These are phyloP conservation scores for Calyptomena viridis DNA, from an alignment of 2,113 vertebrate genomes.

Conservation along the genomic window DNA sequence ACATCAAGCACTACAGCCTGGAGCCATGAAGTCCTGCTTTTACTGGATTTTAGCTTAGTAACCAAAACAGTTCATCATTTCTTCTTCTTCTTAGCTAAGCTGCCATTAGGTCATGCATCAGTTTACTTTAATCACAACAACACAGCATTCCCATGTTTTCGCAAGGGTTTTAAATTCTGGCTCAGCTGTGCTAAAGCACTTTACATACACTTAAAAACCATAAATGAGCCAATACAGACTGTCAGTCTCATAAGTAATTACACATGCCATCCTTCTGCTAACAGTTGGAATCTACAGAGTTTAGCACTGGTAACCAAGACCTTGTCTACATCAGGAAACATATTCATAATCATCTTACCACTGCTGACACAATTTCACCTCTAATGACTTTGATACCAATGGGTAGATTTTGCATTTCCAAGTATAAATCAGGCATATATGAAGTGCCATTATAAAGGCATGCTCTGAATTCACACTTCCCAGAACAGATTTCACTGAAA, in stretches of 20 bases:
- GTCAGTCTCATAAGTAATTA: neutral
- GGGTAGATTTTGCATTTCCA: neutral
- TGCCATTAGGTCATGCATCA: neutral
- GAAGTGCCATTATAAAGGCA: neutral
- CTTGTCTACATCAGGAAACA: neutral
- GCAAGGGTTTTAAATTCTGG: neutral
- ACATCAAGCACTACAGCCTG: neutral
- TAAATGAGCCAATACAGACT: neutral
- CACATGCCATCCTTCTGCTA: neutral
- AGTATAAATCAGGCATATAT: neutral
- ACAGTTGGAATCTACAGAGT: neutral
- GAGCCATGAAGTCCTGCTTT: neutral
- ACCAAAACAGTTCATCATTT: neutral
- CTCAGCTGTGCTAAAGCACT: conserved; percentile 5
- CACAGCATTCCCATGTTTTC: neutral
- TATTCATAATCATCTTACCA: neutral
- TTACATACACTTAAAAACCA: neutral
- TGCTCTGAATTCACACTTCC: neutral
- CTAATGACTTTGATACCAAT: neutral
- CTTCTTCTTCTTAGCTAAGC: neutral
- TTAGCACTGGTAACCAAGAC: neutral
- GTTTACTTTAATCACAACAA: conserved; percentile 1
- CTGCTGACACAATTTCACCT: neutral
- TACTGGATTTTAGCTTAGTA: neutral
- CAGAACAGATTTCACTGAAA: neutral